Evolutionary conservation across 2,797 vertebrate species (phyloP).

Genomic region (Poeciliopsis presidionis): DNA sequence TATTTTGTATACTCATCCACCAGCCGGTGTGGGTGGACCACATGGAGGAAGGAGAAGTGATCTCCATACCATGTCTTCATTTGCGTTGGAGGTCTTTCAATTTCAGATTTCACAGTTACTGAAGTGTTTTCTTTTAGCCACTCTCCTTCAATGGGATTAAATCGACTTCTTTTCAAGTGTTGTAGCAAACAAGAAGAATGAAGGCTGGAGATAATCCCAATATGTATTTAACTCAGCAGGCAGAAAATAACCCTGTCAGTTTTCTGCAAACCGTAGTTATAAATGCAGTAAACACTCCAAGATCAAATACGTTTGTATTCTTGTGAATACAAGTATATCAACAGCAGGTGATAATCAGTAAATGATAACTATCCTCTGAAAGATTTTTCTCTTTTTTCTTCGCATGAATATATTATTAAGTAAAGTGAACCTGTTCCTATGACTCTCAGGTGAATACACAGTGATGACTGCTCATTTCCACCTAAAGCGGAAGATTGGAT

Average conservation of each 20-base stretch:
- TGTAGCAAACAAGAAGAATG: not conserved
- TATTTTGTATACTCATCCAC: not conserved
- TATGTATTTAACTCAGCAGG: not conserved
- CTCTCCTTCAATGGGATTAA: not conserved
- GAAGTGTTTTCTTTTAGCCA: not conserved
- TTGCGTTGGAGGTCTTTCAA: not conserved
- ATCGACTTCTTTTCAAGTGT: not conserved
- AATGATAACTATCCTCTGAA: not conserved
- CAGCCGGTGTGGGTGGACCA: not conserved
- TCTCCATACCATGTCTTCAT: not conserved
- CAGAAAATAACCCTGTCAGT: not conserved
- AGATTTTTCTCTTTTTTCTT: not conserved
- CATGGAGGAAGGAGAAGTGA: not conserved
- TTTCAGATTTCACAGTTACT: not conserved
- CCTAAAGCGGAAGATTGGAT: constrained; percentile 84
- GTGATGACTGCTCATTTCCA: constrained; percentile 82
- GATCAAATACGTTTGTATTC: not conserved
- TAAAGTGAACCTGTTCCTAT: not conserved
- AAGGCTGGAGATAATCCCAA: not conserved
- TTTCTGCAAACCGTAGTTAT: not conserved
- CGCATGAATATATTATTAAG: not conserved
- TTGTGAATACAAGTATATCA: not conserved
- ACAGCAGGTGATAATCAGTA: not conserved
- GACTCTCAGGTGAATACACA: constrained; percentile 80
- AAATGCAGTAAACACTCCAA: not conserved